Base-by-base conservation (phyloP, 2,888 invertebrate genomes). In the Macroteleia sp. region DNA sequence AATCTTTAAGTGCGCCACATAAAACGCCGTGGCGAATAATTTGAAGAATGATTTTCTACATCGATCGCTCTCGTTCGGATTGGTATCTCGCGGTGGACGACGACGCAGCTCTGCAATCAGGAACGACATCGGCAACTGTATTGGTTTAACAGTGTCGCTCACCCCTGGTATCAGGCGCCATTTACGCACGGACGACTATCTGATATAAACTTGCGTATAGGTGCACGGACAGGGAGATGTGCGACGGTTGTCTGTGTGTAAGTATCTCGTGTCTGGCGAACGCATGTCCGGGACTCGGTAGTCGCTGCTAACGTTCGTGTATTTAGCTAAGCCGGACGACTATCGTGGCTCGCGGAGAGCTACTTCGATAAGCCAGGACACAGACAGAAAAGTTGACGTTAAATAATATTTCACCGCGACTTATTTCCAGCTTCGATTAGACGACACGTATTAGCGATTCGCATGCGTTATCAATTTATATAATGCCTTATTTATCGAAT, bases 81-180 rank as follows among this genome's bases (percentile, higher is more conserved):
- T 20, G 57, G 48, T 64, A 77, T 71, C 77, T 64, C 44, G 59
- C 52, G 42, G 67, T 20, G 32, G 42, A 46, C 69, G 36, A 62
- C 70, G 64, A 62, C 39, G 32, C 10, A 52, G 67, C 30, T 10
- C 28, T 22, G 61, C 77, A 77, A 77, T 71, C 71, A 56, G 61
- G 10, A 62, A 30, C 74, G 78, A 69, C 78, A 66, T 70, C 66
- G 59, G 69, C 73, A 66, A 67, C 64, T 39, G 74, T 57, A 77
- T 67, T 73, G 73, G 73, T 41, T 67, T 48, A 74, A 78, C 73
- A 69, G 77, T 74, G 78, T 74, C 70, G 69, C 70, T 74, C 70
- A 75, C 71, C 75, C 75, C 59, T 74, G 74, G 52, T 74, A 74
- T 74, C 79, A 71, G 79, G 79, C 79, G 79, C 79, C 79, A 79